Evolutionary conservation across 2,113 vertebrate genomes (phyloP), one percentile per base, ranked within the genome.

Genomic region (Cepphus grylle): DNA sequence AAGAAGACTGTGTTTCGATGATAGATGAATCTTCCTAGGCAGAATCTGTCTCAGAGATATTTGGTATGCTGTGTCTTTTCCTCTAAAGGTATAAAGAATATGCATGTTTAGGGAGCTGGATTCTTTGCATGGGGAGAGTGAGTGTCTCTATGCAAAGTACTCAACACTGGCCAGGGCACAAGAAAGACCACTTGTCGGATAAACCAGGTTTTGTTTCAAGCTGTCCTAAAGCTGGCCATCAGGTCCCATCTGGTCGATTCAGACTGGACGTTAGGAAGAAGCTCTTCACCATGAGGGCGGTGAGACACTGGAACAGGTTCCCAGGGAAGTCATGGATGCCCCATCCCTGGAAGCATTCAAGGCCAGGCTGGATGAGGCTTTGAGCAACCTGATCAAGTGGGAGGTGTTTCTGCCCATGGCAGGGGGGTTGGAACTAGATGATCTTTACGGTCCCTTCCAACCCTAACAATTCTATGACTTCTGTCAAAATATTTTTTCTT

Each of bases 41-140:
- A 59, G 43, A 83, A 5, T 84, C 21, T 0, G 1, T 65, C 58
- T 82, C 27, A 8, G 7, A 55, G 27, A 11, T 42, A 5, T 49
- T 45, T 1, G 4, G 7, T 49, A 11, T 1, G 1, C 22, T 32
- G 0, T 56, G 15, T 52, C 52, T 76, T 14, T 87, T 72, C 32
- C 53, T 78, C 9, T 65, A 15, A 34, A 69, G 11, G 8, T 53
- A 6, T 25, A 9, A 76, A 65, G n/a, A 25, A 15, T 18, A 0
- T 45, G 8, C 2, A 4, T 36, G 9, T 71, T 76, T 49, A 78
- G 43, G 30, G 56, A 83, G 43, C 29, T 27, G 72, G 56, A 19
- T 73, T 61, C 17, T 73, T 59, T 29, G 11, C 9, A 2, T 38
- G 38, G 26, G 10, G 29, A 26, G n/a, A 45, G 22, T 19, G 29